A percentile compares a stretch with the other conserved stretches of the same genome.
Conservation (phyloP, 2,888 invertebrate genomes). For the Eristalinus sepulchralis region DNA sequence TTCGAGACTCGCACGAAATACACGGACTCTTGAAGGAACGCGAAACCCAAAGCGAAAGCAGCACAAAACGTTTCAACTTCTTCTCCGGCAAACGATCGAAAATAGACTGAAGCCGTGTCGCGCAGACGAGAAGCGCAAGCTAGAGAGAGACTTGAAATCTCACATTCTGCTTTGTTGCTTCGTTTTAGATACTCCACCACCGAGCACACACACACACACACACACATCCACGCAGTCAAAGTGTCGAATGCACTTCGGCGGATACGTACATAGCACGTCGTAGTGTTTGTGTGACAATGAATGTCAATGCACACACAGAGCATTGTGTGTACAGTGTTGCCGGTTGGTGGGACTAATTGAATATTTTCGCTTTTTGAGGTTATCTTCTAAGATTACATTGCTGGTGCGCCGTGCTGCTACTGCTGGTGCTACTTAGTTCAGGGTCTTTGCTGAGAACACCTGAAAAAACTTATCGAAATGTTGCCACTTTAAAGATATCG, state of each 20-base stretch:
- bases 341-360: neutral
- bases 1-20: slow-evolving; percentile 20
- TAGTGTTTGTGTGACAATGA: neutral
- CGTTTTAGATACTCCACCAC: slow-evolving; percentile 10
- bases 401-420: too few relatives aligned
- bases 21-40: slow-evolving; percentile 36
- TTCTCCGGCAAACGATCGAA: slow-evolving; percentile 66
- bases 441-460: neutral
- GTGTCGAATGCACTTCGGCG: slow-evolving; percentile 26
- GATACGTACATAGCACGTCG: neutral
- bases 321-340: neutral
- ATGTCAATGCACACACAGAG: neutral
- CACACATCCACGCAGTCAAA: neutral
- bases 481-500: neutral
- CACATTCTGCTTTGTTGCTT: slow-evolving; percentile 11
- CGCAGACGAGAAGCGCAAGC: slow-evolving; percentile 21
- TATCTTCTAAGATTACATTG: neutral
- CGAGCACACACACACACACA: too few relatives aligned
- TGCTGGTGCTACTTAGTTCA: neutral
- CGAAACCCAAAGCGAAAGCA: slow-evolving; percentile 31
- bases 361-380: neutral
- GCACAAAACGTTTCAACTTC: slow-evolving; percentile 52
- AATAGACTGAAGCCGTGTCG: slow-evolving; percentile 55
- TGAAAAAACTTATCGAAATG: neutral
- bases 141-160: slow-evolving; percentile 16